Conservation (phyloP, 2,797 vertebrate species). For the Threskiornis aethiopicus region DNA sequence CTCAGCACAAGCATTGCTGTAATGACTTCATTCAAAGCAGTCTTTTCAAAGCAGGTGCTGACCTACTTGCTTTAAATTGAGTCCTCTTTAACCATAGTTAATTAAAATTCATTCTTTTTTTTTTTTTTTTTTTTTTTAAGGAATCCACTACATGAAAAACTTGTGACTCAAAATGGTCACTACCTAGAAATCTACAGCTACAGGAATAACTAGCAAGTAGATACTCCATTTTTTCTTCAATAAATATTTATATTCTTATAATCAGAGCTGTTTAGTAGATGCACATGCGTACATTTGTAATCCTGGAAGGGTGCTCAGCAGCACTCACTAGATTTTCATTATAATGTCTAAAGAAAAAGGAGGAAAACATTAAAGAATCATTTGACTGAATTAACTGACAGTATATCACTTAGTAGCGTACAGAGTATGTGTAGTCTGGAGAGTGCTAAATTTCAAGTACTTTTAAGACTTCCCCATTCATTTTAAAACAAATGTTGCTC, state of each 20-base stretch:
- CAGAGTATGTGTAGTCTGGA: neutral
- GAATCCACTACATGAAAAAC: conserved; percentile 36
- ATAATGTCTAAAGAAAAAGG: neutral
- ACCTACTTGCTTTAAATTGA: conserved; percentile 34
- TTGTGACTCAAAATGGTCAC: conserved; percentile 54
- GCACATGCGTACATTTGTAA: neutral
- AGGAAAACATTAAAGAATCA: neutral
- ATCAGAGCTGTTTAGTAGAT: neutral
- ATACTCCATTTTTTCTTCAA: neutral
- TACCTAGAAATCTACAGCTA: conserved; percentile 26
- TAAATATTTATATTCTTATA: neutral
- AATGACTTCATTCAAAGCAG: neutral
- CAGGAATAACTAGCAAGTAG: conserved; percentile 32
- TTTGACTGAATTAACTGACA: neutral
- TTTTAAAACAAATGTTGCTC: neutral
- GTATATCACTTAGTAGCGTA: accelerated
- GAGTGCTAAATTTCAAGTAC: accelerated
- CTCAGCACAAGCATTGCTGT: neutral
- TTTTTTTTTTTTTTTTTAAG: conserved; percentile 38
- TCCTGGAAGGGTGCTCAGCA: conserved; percentile 9
- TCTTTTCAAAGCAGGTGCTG: conserved; percentile 32
- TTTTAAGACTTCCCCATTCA: neutral
- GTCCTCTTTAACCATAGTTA: conserved; percentile 28
- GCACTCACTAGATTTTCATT: neutral
- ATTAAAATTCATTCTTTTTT: conserved; percentile 40